Conservation (phyloP, 2,113 vertebrate species). For the Sula dactylatra region DNA sequence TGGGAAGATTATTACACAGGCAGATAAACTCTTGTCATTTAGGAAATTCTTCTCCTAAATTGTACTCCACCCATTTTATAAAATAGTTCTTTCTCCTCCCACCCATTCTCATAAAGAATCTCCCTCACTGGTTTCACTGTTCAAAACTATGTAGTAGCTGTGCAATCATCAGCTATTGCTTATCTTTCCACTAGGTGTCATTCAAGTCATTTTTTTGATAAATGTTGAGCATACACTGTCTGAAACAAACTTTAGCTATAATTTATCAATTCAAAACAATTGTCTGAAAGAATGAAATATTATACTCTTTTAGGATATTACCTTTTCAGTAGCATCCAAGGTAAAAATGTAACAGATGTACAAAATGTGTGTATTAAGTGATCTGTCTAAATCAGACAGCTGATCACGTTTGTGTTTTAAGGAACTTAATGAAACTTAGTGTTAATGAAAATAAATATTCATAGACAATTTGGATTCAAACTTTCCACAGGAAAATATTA, state of each 20-base stretch:
- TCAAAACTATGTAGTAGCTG: background rate
- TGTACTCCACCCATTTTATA: background rate
- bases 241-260: background rate
- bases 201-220: background rate
- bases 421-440: background rate
- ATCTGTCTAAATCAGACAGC: background rate
- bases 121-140: background rate
- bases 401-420: background rate
- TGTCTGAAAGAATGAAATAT: background rate
- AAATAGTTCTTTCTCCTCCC: background rate
- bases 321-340: background rate
- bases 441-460: background rate
- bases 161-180: background rate
- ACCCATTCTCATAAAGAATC: background rate
- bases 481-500: background rate
- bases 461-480: background rate
- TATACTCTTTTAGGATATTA: background rate
- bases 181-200: conserved; percentile 39
- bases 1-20: background rate
- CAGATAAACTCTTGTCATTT: background rate
- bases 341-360: background rate
- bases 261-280: background rate
- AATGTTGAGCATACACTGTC: background rate
- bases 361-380: background rate
- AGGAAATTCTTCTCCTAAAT: background rate